Evolutionary conservation across 2,888 invertebrate genomes (phyloP).

Genomic region (Lydus trimaculatus): DNA sequence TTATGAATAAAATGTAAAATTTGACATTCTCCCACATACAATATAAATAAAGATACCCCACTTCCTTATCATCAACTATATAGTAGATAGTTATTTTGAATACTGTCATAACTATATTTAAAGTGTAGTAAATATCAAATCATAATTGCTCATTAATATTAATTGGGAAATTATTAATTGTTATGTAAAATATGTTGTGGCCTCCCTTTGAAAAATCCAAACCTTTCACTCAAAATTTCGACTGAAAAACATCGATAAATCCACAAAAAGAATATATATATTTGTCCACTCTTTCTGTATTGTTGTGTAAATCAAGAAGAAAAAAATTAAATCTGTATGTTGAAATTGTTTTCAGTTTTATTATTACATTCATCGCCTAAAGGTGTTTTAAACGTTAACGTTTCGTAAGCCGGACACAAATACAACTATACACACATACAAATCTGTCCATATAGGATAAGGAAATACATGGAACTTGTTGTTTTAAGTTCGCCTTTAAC

Average conservation of each 20-base stretch:
- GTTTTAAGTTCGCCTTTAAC: background rate
- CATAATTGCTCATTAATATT: too few species aligned
- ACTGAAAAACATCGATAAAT: too few species aligned
- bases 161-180: background rate
- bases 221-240: background rate
- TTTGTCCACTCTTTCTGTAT: background rate
- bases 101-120: too few species aligned
- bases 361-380: slow-evolving; percentile 1
- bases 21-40: background rate
- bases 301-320: background rate
- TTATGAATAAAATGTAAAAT: background rate
- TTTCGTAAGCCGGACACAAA: background rate
- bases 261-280: too few species aligned
- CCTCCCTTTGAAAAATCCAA: background rate
- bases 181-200: background rate
- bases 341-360: background rate
- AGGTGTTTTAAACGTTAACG: background rate
- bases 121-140: too few species aligned
- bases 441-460: background rate
- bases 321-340: background rate
- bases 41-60: background rate
- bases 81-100: too few species aligned
- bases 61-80: too few species aligned
- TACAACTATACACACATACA: background rate
- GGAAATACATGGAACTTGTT: background rate